These are phyloP conservation scores for Bombus breviceps DNA, from an alignment of 1,140 invertebrate species.

Conservation along the genomic window DNA sequence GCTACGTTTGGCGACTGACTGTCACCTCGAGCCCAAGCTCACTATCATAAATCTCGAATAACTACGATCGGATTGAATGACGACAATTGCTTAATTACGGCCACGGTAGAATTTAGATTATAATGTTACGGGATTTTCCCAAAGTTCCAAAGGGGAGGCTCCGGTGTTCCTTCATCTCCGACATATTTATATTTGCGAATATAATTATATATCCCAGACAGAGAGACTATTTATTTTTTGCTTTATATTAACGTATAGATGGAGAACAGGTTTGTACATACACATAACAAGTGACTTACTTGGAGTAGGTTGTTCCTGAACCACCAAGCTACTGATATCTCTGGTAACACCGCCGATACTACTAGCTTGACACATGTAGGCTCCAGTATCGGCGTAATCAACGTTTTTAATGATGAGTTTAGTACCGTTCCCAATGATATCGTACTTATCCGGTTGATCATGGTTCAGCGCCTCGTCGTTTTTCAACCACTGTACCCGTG, in stretches of 20 bases:
- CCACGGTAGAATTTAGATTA: no score
- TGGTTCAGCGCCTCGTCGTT: constrained; percentile 87
- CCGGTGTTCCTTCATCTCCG: no score
- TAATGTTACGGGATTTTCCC: no score
- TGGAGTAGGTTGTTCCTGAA: constrained; percentile 87
- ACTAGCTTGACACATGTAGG: constrained; percentile 90
- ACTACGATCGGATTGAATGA: no score
- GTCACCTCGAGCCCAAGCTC: no score
- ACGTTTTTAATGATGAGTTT: constrained; percentile 87
- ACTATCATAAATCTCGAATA: no score
- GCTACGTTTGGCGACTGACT: no score
- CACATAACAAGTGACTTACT: constrained; percentile 81
- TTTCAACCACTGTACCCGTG: constrained; percentile 88
- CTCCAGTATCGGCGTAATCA: constrained; percentile 89
- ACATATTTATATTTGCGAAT: constrained; percentile 28
- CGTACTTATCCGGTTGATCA: constrained; percentile 86
- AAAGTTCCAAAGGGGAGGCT: no score
- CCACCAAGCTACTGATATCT: constrained; percentile 88
- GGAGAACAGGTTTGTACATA: neutral
- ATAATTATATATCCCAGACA: neutral
- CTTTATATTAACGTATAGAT: neutral
- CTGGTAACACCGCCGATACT: constrained; percentile 88
- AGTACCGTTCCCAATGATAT: constrained; percentile 88
- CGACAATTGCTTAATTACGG: no score
- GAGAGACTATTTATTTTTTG: neutral